phyloP scores from a whole-genome alignment of 2,113 vertebrate genomes.

The Cyprinodon variegatus region DNA sequence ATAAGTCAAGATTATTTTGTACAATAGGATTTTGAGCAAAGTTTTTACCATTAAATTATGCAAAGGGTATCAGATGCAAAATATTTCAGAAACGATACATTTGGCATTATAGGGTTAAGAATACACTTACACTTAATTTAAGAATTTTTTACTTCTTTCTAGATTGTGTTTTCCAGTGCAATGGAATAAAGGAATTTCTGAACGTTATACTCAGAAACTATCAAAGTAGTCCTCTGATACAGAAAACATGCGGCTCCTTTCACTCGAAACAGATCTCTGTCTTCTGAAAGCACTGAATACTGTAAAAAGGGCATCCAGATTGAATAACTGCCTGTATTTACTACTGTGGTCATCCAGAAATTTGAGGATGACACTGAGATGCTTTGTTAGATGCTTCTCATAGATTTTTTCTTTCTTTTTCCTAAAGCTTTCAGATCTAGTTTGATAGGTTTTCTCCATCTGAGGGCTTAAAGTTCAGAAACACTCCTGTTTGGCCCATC shows the following conservation, averaged over 20 bases:
- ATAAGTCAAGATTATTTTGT: too few relatives aligned
- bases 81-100: too few relatives aligned
- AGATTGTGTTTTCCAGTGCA: too few relatives aligned
- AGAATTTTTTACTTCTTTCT: too few relatives aligned
- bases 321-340: background rate
- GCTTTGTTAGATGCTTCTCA: background rate
- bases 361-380: background rate
- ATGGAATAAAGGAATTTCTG: background rate
- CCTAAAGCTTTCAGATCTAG: background rate
- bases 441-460: background rate
- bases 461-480: background rate
- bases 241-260: background rate
- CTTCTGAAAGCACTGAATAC: background rate
- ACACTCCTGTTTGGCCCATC: too few relatives aligned
- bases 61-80: too few relatives aligned
- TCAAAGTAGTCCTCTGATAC: background rate
- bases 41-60: too few relatives aligned
- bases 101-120: too few relatives aligned
- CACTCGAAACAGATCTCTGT: background rate
- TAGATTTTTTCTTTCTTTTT: background rate
- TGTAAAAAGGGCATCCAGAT: background rate
- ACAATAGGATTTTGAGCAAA: too few relatives aligned
- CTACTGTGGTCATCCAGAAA: background rate
- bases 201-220: background rate
- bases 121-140: too few relatives aligned